Evolutionary conservation across 2,888 invertebrate species (phyloP).

Genomic region (Hirtodrosophila duncani): DNA sequence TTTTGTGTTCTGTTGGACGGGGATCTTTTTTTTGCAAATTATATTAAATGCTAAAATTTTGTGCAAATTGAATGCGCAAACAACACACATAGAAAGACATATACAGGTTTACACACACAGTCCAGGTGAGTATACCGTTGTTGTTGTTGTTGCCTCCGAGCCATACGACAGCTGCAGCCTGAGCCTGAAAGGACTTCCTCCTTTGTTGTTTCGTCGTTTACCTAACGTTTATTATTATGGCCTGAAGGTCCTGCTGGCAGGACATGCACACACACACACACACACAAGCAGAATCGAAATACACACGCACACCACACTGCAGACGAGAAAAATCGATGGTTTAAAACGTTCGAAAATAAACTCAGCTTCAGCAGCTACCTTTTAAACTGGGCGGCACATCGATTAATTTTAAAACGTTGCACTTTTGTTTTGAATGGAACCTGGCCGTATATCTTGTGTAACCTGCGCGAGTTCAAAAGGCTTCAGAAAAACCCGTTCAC

Average conservation of each 20-base stretch:
- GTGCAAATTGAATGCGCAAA: slow-evolving; percentile 65
- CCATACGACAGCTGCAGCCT: slow-evolving; percentile 30
- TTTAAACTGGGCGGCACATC: slow-evolving; percentile 44
- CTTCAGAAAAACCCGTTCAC: slow-evolving; percentile 19
- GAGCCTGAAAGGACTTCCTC: slow-evolving; percentile 10
- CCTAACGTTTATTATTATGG: slow-evolving; percentile 23
- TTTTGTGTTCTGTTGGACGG: slow-evolving; percentile 57
- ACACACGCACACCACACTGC: slow-evolving; percentile 27
- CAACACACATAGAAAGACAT: slow-evolving; percentile 21
- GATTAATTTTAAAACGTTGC: slow-evolving; percentile 46
- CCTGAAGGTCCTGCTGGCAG: too few species aligned
- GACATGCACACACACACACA: slow-evolving; percentile 16
- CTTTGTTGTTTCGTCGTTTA: slow-evolving; percentile 28
- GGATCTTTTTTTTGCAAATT: slow-evolving; percentile 42
- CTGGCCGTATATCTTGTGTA: too few species aligned
- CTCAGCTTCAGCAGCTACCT: neutral
- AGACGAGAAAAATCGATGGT: slow-evolving; percentile 37
- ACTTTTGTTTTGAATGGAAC: neutral
- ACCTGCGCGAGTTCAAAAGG: neutral
- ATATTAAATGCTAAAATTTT: slow-evolving; percentile 19
- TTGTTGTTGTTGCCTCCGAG: too few species aligned
- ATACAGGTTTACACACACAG: slow-evolving; percentile 1
- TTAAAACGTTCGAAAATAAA: slow-evolving; percentile 21
- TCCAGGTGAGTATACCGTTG: too few species aligned
- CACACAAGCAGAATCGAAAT: slow-evolving; percentile 10